These are phyloP conservation scores for Scomber colias DNA, from an alignment of 2,113 vertebrate species.

Conservation along the genomic window DNA sequence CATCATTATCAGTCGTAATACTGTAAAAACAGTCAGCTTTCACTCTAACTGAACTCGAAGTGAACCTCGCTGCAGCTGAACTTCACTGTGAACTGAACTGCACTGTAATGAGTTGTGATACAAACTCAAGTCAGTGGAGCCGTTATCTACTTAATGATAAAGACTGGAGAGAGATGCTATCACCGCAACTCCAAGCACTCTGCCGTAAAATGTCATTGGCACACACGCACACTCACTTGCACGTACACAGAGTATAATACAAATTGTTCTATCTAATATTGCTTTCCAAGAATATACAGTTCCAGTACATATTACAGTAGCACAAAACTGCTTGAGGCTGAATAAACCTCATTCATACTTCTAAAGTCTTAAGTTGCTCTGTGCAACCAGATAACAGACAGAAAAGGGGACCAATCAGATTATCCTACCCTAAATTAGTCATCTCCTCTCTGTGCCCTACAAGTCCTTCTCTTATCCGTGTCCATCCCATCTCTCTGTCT, in stretches of 20 bases:
- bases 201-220: conserved; percentile 53
- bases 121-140: conserved; percentile 62
- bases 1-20: not conserved
- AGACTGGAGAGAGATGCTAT: conserved; percentile 73
- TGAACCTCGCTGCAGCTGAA: conserved; percentile 51
- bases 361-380: conserved; percentile 12
- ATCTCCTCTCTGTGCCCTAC: conserved; percentile 38
- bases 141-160: conserved; percentile 77
- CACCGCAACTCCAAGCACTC: conserved; percentile 52
- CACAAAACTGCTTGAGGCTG: not conserved
- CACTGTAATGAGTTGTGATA: conserved; percentile 65
- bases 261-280: conserved; percentile 8
- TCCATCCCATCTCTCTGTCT: conserved; percentile 12
- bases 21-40: conserved; percentile 13
- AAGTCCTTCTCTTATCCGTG: not conserved
- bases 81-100: conserved; percentile 56
- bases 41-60: conserved; percentile 31
- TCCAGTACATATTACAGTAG: conserved; percentile 9
- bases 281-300: conserved; percentile 2
- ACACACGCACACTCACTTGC: not conserved
- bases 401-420: conserved; percentile 49
- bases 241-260: not conserved
- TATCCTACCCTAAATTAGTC: conserved; percentile 32
- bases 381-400: conserved; percentile 37
- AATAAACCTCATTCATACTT: not conserved